Evolutionary conservation across 1,140 invertebrate genomes (phyloP).

Genomic region (Stenopsyche tienmushanensis): DNA sequence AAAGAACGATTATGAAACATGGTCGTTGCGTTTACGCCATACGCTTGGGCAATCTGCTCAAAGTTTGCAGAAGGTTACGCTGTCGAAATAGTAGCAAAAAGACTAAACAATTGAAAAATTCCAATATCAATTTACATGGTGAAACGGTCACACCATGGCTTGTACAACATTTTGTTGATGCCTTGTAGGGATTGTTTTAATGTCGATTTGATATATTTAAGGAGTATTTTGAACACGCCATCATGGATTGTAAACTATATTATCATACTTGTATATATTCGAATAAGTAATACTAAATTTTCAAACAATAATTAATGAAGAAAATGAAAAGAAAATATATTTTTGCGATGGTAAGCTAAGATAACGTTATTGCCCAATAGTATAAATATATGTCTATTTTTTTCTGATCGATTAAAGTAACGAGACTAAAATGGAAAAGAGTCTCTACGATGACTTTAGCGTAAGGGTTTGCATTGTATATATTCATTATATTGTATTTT

Average conservation of each 20-base stretch:
- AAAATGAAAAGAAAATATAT: slow-evolving; percentile 25
- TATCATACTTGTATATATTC: background rate
- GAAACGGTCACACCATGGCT: slow-evolving; percentile 35
- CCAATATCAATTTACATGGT: slow-evolving; percentile 32
- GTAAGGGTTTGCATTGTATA: no score
- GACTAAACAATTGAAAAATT: slow-evolving; percentile 31
- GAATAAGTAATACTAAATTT: background rate
- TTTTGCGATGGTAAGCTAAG: slow-evolving; percentile 24
- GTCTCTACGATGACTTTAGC: no score
- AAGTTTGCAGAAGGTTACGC: slow-evolving; percentile 35
- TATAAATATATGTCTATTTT: background rate
- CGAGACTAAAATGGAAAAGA: slow-evolving; percentile 3
- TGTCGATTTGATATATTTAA: slow-evolving; percentile 4
- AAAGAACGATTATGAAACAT: slow-evolving; percentile 29
- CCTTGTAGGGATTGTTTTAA: slow-evolving; percentile 38
- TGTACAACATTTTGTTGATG: slow-evolving; percentile 39
- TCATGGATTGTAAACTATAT: background rate
- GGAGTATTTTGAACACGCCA: background rate
- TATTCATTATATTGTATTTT: no score
- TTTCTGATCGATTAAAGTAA: no score
- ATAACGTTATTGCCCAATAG: slow-evolving; percentile 13
- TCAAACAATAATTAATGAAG: slow-evolving; percentile 27
- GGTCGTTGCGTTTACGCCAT: slow-evolving; percentile 38
- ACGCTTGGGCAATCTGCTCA: slow-evolving; percentile 33
- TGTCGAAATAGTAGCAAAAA: slow-evolving; percentile 31